Conservation (phyloP, 2,797 vertebrate species). For the Karalla daura region DNA sequence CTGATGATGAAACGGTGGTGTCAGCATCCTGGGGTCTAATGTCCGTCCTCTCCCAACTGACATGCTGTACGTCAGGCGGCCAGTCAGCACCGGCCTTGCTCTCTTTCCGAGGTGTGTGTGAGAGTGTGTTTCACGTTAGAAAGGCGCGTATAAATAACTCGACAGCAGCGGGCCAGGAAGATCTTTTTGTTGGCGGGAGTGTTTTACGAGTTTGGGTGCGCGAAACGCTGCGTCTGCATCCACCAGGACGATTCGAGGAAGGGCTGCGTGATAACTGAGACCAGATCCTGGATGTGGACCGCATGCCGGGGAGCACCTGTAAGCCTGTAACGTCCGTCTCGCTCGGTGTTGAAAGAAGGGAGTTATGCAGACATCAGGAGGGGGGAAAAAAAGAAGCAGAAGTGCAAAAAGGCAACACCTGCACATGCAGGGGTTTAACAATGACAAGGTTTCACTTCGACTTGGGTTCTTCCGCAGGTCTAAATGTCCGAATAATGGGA, state of each 20-base stretch:
- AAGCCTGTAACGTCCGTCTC: not conserved
- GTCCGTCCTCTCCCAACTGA: slow-evolving; percentile 40
- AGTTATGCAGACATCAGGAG: too few relatives aligned
- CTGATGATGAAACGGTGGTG: slow-evolving; percentile 24
- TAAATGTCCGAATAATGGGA: too few relatives aligned
- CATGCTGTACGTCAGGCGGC: slow-evolving; percentile 21
- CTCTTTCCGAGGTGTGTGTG: not conserved
- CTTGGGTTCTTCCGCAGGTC: too few relatives aligned
- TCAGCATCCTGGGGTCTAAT: slow-evolving; percentile 40
- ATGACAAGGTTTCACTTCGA: too few relatives aligned
- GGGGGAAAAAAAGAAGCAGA: too few relatives aligned
- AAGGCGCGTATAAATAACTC: slow-evolving; percentile 42
- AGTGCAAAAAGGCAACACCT: too few relatives aligned
- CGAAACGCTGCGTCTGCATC: slow-evolving; percentile 48
- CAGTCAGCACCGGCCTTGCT: slow-evolving; percentile 29
- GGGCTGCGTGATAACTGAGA: slow-evolving; percentile 36
- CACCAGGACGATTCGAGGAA: slow-evolving; percentile 27
- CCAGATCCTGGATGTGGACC: slow-evolving; percentile 26
- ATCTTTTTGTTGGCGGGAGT: slow-evolving; percentile 34
- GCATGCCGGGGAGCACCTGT: slow-evolving; percentile 6
- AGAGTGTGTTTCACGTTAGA: slow-evolving; percentile 23
- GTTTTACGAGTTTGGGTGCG: slow-evolving; percentile 35
- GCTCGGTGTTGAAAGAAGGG: too few relatives aligned
- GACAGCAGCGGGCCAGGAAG: slow-evolving; percentile 17
- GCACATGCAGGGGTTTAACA: too few relatives aligned